phyloP scores from a whole-genome alignment of 2,113 vertebrate species.

The Chascanopsetta lugubris region DNA sequence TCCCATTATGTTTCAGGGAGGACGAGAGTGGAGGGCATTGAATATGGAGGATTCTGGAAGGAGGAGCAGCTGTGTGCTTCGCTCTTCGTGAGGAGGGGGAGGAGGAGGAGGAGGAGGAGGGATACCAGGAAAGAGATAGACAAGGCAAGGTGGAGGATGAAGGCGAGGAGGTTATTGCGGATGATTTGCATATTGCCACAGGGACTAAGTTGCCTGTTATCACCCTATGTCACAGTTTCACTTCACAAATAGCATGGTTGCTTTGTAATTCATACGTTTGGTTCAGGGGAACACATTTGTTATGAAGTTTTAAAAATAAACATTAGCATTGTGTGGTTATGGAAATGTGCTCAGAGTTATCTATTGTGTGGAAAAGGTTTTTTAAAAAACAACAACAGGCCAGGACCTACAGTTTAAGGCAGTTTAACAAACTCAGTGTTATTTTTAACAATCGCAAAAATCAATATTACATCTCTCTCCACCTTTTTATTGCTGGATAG shows the following conservation, averaged over 20 bases:
- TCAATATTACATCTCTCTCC: slow-evolving; percentile 53
- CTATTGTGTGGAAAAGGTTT: slow-evolving; percentile 10
- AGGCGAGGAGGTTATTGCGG: slow-evolving; percentile 45
- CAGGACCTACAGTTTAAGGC: slow-evolving; percentile 12
- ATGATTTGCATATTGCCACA: slow-evolving; percentile 69
- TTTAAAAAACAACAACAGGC: slow-evolving; percentile 23
- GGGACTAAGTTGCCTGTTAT: slow-evolving; percentile 21
- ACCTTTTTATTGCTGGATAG: slow-evolving; percentile 44
- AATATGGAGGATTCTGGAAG: slow-evolving; percentile 44
- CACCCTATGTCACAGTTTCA: slow-evolving; percentile 18
- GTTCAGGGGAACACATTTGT: slow-evolving; percentile 34
- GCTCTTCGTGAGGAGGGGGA: slow-evolving; percentile 20
- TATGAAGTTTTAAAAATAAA: slow-evolving; percentile 28
- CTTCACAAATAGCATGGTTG: slow-evolving; percentile 16
- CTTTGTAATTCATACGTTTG: slow-evolving; percentile 40
- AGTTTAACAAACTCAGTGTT: slow-evolving; percentile 21
- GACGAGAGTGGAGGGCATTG: slow-evolving; percentile 10
- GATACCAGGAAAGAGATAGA: background rate
- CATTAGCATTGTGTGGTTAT: slow-evolving; percentile 13
- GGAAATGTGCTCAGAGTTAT: slow-evolving; percentile 17
- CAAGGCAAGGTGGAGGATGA: slow-evolving; percentile 29
- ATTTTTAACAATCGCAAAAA: slow-evolving; percentile 49
- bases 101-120: background rate
- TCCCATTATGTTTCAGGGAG: slow-evolving; percentile 60
- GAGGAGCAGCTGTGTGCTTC: slow-evolving; percentile 9